Evolutionary conservation across 2,797 vertebrate species (phyloP), one percentile per base, ranked within the genome.

Genomic region (Helostoma temminkii): DNA sequence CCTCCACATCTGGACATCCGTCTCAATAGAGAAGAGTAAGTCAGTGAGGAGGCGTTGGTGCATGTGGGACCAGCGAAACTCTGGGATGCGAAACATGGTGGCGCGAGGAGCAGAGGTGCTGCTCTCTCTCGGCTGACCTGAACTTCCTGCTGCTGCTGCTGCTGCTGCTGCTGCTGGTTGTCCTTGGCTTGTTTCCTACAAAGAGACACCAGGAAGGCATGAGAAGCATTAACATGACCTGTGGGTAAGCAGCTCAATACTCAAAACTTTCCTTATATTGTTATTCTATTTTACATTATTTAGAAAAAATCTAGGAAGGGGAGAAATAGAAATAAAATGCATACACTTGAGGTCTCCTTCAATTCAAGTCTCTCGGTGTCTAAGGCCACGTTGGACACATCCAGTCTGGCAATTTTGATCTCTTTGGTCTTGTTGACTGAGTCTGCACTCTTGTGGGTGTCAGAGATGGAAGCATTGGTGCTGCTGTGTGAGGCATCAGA

Each of bases 1-100:
- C 91, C 97, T 95, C 98, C 98, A 99, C 95, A 98, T 98, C 85
- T 99, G 98, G 77, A 99, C 94, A 49, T 99, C 98, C 1, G 98
- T 99, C 91, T 99, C 98, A 30, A 99, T 96, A 30, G 98, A 97
- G 89, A 99, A 99, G 9, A 99, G 95, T 34, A 99, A 86, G 90
- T 99, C 98, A 4, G 96, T 97, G 71, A 99, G 95, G 87, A 99
- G 94, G 63, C 98, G 96, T 39, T 98, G 98, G 80, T 99, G 98
- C 96, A 98, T 97, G 66, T 93, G 92, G 10, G 98, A 99, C 98
- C 98, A 99, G 72, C 76, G 94, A 86, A 98, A 99, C 79, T 99
- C 97, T 14, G 98, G 98, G 88, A 99, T 97, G 30, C 96, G 96
- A 88, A 99, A 99, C 94, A 96, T 93, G 34, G 96, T 90, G n/a